These are phyloP conservation scores for Phataginus tetradactyla DNA, from an alignment of 2,797 vertebrate species.

Conservation along the genomic window DNA sequence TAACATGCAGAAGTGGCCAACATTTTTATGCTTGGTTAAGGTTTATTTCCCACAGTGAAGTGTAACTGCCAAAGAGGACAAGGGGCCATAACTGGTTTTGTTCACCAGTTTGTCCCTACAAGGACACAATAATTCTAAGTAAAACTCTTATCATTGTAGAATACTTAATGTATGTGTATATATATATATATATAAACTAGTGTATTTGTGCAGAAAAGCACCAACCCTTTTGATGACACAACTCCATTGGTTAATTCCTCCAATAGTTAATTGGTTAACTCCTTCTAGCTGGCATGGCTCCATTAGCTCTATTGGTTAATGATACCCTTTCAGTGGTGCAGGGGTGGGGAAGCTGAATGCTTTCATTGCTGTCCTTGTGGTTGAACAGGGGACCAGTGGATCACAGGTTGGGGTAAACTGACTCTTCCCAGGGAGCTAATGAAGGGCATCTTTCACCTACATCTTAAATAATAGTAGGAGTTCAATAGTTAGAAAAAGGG, in stretches of 20 bases:
- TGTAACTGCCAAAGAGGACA: not conserved
- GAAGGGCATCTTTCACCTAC: not conserved
- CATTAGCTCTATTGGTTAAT: not conserved
- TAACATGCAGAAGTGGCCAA: not conserved
- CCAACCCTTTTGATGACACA: not conserved
- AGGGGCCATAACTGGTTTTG: not conserved
- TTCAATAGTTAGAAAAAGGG: not conserved
- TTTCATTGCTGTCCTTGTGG: not conserved
- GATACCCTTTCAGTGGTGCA: not conserved
- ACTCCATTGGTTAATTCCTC: not conserved
- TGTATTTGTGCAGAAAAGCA: not conserved
- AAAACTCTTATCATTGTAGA: not conserved
- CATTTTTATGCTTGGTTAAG: not conserved
- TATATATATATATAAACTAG: not conserved
- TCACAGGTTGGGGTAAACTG: not conserved
- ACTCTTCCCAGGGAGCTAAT: not conserved
- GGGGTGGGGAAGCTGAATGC: not conserved
- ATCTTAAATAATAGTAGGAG: not conserved
- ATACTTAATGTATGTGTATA: not conserved
- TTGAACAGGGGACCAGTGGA: not conserved
- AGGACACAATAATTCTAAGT: not conserved
- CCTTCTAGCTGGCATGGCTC: not conserved
- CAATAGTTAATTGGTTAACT: too few relatives aligned
- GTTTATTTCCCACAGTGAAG: not conserved
- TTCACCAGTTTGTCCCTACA: not conserved